A percentile compares a stretch with the other conserved stretches of the same genome.
Evolutionary conservation across 1,140 invertebrate species (phyloP).

Genomic region (Oedothorax gibbosus): DNA sequence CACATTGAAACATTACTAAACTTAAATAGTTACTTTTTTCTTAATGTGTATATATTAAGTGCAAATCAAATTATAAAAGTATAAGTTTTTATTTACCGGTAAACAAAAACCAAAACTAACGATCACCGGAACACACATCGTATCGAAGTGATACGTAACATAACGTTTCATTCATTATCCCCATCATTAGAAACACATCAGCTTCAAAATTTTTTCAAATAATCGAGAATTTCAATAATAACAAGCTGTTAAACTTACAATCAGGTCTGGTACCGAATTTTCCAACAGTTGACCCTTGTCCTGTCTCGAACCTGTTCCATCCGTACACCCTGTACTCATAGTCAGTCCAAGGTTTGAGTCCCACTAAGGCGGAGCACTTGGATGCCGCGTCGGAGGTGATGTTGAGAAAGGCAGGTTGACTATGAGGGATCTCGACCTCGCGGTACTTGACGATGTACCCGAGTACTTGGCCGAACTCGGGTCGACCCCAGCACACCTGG

Average conservation of each 20-base stretch:
- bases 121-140: too few relatives aligned
- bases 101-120: too few relatives aligned
- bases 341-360: slow-evolving; percentile 58
- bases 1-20: too few relatives aligned
- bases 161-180: too few relatives aligned
- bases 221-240: too few relatives aligned
- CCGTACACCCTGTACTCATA: slow-evolving; percentile 61
- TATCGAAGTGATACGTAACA: too few relatives aligned
- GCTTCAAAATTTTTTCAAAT: too few relatives aligned
- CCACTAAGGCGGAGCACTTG: slow-evolving; percentile 35
- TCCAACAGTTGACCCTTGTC: slow-evolving; percentile 53
- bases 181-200: too few relatives aligned
- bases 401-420: slow-evolving; percentile 36
- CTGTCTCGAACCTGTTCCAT: slow-evolving; percentile 62
- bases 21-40: too few relatives aligned
- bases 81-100: too few relatives aligned
- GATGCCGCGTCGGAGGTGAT: slow-evolving; percentile 43
- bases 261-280: slow-evolving; percentile 62
- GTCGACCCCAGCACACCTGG: slow-evolving; percentile 58
- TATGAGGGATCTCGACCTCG: slow-evolving; percentile 23
- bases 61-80: too few relatives aligned
- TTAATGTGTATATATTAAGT: too few relatives aligned
- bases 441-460: slow-evolving; percentile 58
- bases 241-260: slow-evolving; percentile 59
- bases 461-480: slow-evolving; percentile 35